These are phyloP conservation scores for Heterodera carotae DNA, from an alignment of 1,140 invertebrate genomes.

Conservation along the genomic window DNA sequence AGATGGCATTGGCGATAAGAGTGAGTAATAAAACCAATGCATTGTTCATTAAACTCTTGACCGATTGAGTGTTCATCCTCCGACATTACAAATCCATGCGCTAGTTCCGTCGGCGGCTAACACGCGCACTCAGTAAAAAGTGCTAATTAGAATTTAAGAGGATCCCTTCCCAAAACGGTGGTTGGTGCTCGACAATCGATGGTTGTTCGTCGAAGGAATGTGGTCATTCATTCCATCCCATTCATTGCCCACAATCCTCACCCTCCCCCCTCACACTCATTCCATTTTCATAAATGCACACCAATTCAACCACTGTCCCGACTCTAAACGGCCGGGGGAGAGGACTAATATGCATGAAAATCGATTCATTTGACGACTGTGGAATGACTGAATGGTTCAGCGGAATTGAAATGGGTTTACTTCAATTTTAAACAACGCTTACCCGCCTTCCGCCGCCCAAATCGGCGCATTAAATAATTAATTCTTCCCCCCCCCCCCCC, in stretches of 20 bases:
- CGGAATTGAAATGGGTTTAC: background rate
- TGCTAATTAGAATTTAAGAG: background rate
- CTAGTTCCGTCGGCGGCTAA: background rate
- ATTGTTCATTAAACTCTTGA: background rate
- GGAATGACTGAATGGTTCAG: background rate
- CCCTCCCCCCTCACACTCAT: background rate
- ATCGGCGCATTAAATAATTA: too few species aligned
- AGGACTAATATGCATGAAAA: background rate
- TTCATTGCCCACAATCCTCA: conserved; percentile 4
- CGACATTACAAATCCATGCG: background rate
- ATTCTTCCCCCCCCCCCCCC: too few species aligned
- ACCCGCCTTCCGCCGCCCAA: too few species aligned
- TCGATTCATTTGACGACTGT: background rate
- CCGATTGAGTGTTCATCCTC: background rate
- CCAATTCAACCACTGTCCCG: conserved; percentile 13
- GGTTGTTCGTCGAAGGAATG: background rate
- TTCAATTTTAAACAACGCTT: background rate
- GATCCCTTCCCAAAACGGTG: background rate
- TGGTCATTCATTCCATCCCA: conserved; percentile 9
- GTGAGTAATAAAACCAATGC: background rate
- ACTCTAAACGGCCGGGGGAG: background rate
- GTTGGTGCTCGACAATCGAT: background rate
- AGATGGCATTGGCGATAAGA: background rate
- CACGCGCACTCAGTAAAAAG: background rate
- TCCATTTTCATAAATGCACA: background rate